phyloP scores from a whole-genome alignment of 2,113 vertebrate species.

The Tachysurus fulvidraco region DNA sequence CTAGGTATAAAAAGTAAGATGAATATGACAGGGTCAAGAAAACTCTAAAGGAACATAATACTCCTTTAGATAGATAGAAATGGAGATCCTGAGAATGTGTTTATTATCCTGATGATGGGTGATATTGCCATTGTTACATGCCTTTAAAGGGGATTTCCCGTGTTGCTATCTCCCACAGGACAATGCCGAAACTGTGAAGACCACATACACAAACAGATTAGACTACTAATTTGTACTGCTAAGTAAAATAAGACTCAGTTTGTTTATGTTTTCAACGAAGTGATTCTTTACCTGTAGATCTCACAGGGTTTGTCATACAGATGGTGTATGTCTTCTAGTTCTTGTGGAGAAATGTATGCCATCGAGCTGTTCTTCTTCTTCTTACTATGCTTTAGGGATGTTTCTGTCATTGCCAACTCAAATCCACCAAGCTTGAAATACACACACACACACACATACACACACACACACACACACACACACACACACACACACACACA shows the following conservation, averaged over 20 bases:
- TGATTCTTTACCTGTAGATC: conserved; percentile 82
- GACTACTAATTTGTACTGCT: not conserved
- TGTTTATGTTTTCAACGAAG: not conserved
- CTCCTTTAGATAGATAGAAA: not conserved
- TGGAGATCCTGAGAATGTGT: not conserved
- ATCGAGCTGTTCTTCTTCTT: conserved; percentile 51
- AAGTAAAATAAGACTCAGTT: not conserved
- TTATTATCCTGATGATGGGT: not conserved
- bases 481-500: not conserved
- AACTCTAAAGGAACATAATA: not conserved
- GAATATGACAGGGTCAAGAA: not conserved
- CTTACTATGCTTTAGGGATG: conserved; percentile 71
- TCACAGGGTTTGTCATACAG: conserved; percentile 76
- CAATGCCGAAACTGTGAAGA: conserved; percentile 84
- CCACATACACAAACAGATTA: conserved; percentile 1
- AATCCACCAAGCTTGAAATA: conserved; percentile 80
- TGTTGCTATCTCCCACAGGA: conserved; percentile 85
- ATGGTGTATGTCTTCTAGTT: conserved; percentile 60
- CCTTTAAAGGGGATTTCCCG: conserved; percentile 80
- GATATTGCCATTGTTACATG: conserved; percentile 53
- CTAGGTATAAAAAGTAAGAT: conserved; percentile 56
- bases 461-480: too few species aligned
- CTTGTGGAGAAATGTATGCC: conserved; percentile 77
- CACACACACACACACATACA: not conserved
- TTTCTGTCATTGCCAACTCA: conserved; percentile 81